A percentile compares a stretch with the other conserved stretches of the same genome.
These are phyloP conservation scores for Cosmia trapezina DNA, from an alignment of 2,888 invertebrate genomes.

Conservation along the genomic window DNA sequence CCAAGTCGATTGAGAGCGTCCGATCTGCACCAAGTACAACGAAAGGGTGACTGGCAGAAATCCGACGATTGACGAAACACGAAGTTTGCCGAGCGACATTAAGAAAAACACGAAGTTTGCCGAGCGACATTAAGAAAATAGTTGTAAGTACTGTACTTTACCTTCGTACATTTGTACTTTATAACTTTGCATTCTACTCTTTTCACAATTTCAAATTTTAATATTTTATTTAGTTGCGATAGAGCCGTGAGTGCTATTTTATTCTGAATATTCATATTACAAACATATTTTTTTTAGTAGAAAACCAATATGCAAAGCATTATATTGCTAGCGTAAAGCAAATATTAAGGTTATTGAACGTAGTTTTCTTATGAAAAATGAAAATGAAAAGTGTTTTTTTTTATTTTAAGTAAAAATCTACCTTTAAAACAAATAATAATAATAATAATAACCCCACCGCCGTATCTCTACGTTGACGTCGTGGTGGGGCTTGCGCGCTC, in stretches of 20 bases:
- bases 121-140: too few species aligned
- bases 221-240: background rate
- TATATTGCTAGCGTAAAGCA: background rate
- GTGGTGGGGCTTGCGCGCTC: too few species aligned
- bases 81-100: too few species aligned
- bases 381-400: too few species aligned
- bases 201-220: background rate
- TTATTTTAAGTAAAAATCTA: background rate
- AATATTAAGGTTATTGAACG: background rate
- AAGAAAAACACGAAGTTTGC: too few species aligned
- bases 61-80: too few species aligned
- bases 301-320: background rate
- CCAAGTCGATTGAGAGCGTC: too few species aligned
- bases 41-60: too few species aligned
- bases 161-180: background rate
- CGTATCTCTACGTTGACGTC: too few species aligned
- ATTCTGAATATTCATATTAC: background rate
- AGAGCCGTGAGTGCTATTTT: background rate
- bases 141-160: background rate
- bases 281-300: background rate
- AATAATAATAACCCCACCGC: too few species aligned
- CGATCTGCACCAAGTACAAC: too few species aligned
- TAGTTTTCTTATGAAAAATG: background rate
- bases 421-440: too few species aligned
- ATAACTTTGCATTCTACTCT: background rate